Base-by-base conservation (phyloP, 2,113 vertebrate species). In the Procavia capensis region DNA sequence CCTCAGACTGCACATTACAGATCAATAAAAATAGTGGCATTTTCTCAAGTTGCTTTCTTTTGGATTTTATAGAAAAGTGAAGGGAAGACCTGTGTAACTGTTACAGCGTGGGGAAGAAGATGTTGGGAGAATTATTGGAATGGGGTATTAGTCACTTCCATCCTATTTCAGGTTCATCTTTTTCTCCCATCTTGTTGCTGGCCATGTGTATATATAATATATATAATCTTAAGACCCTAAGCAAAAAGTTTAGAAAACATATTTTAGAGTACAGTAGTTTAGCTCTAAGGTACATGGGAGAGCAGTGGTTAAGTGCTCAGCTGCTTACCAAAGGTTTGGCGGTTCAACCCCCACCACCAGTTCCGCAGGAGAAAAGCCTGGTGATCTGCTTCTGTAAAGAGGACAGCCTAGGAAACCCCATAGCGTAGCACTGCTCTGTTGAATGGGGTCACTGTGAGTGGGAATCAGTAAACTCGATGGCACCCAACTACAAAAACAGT, bases 1-100 rank as follows among this genome's bases (percentile, higher is more conserved):
- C 72, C 29, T 87, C 88, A 20, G 41, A 64, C 72, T 78, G 13
- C 20, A 24, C 36, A 66, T 34, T 61, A 57, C 1, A 86, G 50
- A 47, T 54, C 54, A 79, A 1, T 84, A 61, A 90, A 75, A 66
- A 84, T 8, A 57, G 16, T 5, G 10, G 1, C 1, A 0, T 45
- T 90, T 94, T 82, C 88, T 95, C 50, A 57, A n/a, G 31, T 45
- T 66, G 25, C 43, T 93, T 90, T 64, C 72, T 45, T 80, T 92
- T 84, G 74, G 34, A 59, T 16, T 90, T 88, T 34, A 41, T 2
- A 20, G 27, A 90, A 57, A 29, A 64, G 5, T 43, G 6, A 57
- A 7, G 9, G 19, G 24, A 25, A n/a, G 14, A 34, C 36, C 14
- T 9, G 1, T 36, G 68, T 72, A 22, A 36, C 13, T 47, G n/a